phyloP scores from a whole-genome alignment of 37 sponge, comb jelly and placozoan species.

The Sycon ciliatum region DNA sequence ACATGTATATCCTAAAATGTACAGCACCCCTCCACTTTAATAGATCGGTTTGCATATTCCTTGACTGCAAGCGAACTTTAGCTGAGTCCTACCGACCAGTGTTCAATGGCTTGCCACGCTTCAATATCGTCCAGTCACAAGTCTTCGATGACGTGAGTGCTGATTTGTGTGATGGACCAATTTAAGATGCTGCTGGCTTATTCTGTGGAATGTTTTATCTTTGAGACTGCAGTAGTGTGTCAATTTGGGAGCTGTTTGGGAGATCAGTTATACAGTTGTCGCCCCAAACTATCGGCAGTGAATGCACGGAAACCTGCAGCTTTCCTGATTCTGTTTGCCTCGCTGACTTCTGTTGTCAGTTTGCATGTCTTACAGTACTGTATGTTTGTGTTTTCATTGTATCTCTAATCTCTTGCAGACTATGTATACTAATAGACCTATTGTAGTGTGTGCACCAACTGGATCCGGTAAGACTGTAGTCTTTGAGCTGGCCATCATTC shows the following conservation, averaged over 20 bases:
- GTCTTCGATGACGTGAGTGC: slow-evolving; percentile 78
- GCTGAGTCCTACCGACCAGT: slow-evolving; percentile 63
- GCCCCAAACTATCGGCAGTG: too few species aligned
- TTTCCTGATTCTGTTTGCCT: too few species aligned
- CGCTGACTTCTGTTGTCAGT: too few species aligned
- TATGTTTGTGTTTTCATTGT: neutral
- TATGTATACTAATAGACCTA: slow-evolving; percentile 68
- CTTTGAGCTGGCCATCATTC: slow-evolving; percentile 91
- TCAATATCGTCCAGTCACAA: slow-evolving; percentile 91
- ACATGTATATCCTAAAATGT: neutral
- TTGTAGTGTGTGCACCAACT: slow-evolving; percentile 89
- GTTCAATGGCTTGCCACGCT: slow-evolving; percentile 66
- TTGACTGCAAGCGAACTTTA: slow-evolving; percentile 12
- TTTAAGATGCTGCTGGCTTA: too few species aligned
- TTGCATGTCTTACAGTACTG: too few species aligned
- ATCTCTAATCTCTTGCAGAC: slow-evolving; percentile 35
- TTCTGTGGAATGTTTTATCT: too few species aligned
- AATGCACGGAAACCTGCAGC: too few species aligned
- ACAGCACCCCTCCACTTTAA: neutral
- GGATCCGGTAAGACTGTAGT: slow-evolving; percentile 95
- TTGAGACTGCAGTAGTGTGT: too few species aligned
- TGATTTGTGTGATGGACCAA: too few species aligned
- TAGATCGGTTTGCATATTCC: neutral
- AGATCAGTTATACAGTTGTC: too few species aligned
- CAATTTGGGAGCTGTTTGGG: too few species aligned